Evolutionary conservation across 2,888 invertebrate species (phyloP).

Genomic region (Carterocephalus palaemon): DNA sequence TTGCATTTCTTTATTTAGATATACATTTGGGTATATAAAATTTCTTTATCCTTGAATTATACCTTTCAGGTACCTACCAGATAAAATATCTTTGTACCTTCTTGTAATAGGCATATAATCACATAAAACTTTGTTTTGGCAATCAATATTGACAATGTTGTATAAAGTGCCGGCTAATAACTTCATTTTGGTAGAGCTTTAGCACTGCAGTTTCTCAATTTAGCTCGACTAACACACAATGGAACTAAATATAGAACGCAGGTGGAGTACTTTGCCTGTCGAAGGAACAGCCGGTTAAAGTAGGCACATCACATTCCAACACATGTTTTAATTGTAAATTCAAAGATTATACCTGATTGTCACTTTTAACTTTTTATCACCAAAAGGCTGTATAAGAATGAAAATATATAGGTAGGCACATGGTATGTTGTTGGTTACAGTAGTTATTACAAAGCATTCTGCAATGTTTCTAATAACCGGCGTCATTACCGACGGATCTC

Average conservation of each 20-base stretch:
- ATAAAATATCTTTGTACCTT: too few species aligned
- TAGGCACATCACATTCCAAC: slow-evolving; percentile 10
- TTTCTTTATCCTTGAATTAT: too few species aligned
- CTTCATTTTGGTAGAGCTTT: slow-evolving; percentile 19
- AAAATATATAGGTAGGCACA: too few species aligned
- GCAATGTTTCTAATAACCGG: too few species aligned
- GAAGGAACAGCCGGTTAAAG: slow-evolving; percentile 42
- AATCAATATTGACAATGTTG: slow-evolving; percentile 38
- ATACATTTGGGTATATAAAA: not conserved
- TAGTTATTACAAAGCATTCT: too few species aligned
- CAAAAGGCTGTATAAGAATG: too few species aligned
- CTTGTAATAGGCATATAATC: too few species aligned
- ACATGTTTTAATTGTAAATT: not conserved
- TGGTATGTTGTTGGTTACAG: too few species aligned
- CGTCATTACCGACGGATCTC: not conserved
- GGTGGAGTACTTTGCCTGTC: slow-evolving; percentile 55
- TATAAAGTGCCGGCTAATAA: slow-evolving; percentile 21
- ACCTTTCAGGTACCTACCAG: too few species aligned
- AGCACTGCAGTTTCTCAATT: slow-evolving; percentile 50
- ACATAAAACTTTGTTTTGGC: slow-evolving; percentile 26
- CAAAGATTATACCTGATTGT: not conserved
- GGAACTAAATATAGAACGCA: slow-evolving; percentile 70
- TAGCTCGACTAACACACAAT: slow-evolving; percentile 63
- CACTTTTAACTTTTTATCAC: not conserved
- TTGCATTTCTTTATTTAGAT: not conserved